Evolutionary conservation across 2,888 invertebrate species (phyloP), one percentile per base, ranked within the genome.

Genomic region (Drosophila histrio): DNA sequence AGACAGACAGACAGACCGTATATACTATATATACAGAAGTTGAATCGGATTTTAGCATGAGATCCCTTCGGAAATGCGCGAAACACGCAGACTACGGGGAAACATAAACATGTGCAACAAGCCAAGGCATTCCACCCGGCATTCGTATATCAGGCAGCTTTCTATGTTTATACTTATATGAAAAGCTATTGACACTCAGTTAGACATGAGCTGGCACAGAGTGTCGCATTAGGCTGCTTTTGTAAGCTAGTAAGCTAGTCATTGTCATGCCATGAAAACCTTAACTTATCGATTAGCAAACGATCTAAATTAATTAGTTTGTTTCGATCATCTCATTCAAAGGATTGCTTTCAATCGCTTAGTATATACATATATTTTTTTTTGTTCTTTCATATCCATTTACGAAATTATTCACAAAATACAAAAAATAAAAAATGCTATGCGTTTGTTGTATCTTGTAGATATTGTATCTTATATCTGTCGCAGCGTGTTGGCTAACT

Each of bases 381-480:
- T 46, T n/a, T 32, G 13, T 13, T 34, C 11, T n/a, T 15, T 49
- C 28, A 38, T 50, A 50, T 52, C 21, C 46, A 46, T 64, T 64
- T 70, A 54, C 66, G 38, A 67, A 30, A 17, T 28, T 56, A 30
- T 43, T 56, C 50, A 49, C n/a, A 26, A 39, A 49, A 46, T 30
- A 43, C 26, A 17, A 44, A 28, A 28, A 13, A 9, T 13, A 32
- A 11, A 32, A 32, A 17, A 44, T 28, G 17, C 26, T 19, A 44
- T 19, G 38, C 26, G 8, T 57, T 32, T 38, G 21, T 43, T 52
- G 39, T 57, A 58, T 44, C 15, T 46, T 56, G 39, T 44, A 47
- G 53, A 60, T 50, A 47, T 72, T 66, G 64, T 78, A 47, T 56
- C 39, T 76, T 70, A 57, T 76, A 43, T 79, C 57, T 65, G 69